phyloP scores from a whole-genome alignment of 2,888 invertebrate genomes.

The Eurois occulta region DNA sequence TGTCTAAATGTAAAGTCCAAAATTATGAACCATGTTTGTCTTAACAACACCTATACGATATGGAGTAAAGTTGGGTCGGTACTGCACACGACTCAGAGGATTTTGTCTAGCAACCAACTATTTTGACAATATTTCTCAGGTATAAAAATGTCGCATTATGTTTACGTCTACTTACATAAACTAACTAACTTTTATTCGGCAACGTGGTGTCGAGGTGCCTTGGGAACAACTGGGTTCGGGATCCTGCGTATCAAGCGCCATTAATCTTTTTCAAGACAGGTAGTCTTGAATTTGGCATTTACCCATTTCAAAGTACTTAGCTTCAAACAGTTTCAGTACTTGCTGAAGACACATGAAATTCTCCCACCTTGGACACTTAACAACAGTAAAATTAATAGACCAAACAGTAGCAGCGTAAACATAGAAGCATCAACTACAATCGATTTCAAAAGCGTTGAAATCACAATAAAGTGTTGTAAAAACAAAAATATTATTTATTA shows the following conservation, averaged over 20 bases:
- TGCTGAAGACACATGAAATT: background rate
- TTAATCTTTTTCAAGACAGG: background rate
- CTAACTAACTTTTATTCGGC: background rate
- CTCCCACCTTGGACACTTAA: background rate
- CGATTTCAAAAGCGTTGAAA: conserved; percentile 12
- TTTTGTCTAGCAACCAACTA: background rate
- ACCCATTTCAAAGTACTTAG: background rate
- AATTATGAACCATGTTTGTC: background rate
- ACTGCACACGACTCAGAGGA: too few species aligned
- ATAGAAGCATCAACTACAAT: conserved; percentile 1
- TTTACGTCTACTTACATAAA: background rate
- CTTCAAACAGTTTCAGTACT: background rate
- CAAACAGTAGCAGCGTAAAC: background rate
- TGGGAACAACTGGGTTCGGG: background rate
- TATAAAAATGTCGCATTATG: background rate
- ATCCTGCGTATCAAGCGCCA: background rate
- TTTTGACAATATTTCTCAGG: background rate
- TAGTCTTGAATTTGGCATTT: background rate
- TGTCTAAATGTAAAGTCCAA: background rate
- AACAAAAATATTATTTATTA: conserved; percentile 24
- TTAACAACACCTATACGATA: too few species aligned
- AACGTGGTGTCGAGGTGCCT: background rate
- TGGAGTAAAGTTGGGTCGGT: too few species aligned
- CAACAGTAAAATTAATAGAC: background rate
- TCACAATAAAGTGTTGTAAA: background rate